Evolutionary conservation across 2,797 vertebrate genomes (phyloP).

Genomic region (Holocentrus rufus): DNA sequence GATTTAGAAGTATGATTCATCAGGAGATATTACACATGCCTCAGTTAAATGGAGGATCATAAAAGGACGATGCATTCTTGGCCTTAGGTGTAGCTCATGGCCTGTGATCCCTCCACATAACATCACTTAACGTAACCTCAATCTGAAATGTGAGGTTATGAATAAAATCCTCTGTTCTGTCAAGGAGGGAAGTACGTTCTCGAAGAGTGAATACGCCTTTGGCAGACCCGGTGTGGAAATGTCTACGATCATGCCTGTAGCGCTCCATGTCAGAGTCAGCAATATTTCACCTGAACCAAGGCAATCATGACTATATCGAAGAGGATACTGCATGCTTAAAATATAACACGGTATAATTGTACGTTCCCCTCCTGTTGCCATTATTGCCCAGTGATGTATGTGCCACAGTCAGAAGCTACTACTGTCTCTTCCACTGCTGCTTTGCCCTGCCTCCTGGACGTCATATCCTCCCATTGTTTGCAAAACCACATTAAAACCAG

Average conservation of each 20-base stretch:
- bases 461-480: too few relatives aligned
- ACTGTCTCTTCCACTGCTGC: too few relatives aligned
- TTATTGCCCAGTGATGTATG: too few relatives aligned
- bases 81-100: constrained; percentile 28
- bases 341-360: too few relatives aligned
- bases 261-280: constrained; percentile 4
- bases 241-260: constrained; percentile 2
- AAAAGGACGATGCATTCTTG: constrained; percentile 42
- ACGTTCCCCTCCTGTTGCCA: too few relatives aligned
- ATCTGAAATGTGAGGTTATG: constrained; percentile 26
- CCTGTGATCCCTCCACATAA: constrained; percentile 30
- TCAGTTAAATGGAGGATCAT: constrained; percentile 37
- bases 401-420: too few relatives aligned
- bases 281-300: background rate
- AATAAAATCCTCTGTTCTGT: constrained; percentile 11
- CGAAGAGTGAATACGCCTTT: constrained; percentile 9
- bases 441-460: too few relatives aligned
- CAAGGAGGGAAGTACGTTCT: background rate
- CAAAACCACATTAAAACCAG: too few relatives aligned
- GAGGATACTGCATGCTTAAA: too few relatives aligned
- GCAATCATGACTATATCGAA: too few relatives aligned
- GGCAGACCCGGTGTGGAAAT: background rate
- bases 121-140: constrained; percentile 11
- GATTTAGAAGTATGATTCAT: constrained; percentile 51
- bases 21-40: constrained; percentile 34